Evolutionary conservation across 1,140 invertebrate species (phyloP), one percentile per base, ranked within the genome.

Genomic region (Lepidotrigona ventralis): DNA sequence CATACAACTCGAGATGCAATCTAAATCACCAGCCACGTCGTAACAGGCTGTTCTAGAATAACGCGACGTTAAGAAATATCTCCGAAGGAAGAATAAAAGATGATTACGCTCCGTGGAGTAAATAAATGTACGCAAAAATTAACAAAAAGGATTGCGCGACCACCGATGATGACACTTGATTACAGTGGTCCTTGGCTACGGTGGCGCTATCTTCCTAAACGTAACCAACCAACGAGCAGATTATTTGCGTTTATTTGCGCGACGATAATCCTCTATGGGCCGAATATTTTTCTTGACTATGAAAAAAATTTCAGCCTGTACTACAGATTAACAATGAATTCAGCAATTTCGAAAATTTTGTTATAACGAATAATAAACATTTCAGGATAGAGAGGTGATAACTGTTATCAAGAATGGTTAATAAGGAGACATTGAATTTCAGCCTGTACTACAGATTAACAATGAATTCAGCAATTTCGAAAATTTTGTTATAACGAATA

Each of bases 121-220:
- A n/a, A 23, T 51, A 76, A 58, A 82, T 76, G 76, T 54, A 26
- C 39, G 39, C 46, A 26, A 54, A 29, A 77, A 69, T 53, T 66
- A 11, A 26, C 14, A 26, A 21, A 39, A 60, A 39, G 56, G 8
- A 11, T 23, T 53, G 39, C 26, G 19, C 15, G 21, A 23, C 21
- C 1, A 15, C 14, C 23, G 33, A 78, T 63, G 66, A 63, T 70
- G 70, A 83, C 64, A 46, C 39, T 46, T 82, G 77, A 82, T 78
- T 83, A 83, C 33, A 66, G 14, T 17, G 39, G 39, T 78, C 70
- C 74, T 51, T 77, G 14, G 15, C n/a, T 53, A 33, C 19, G 1
- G 23, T 21, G 19, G 17, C 51, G 79, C 53, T 75, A 46, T 68
- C 71, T 82, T 46, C 23, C 19, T 21, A 63, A 70, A 83, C 39